phyloP scores from a whole-genome alignment of 1,140 invertebrate genomes.

The Drosophila carrolli region DNA sequence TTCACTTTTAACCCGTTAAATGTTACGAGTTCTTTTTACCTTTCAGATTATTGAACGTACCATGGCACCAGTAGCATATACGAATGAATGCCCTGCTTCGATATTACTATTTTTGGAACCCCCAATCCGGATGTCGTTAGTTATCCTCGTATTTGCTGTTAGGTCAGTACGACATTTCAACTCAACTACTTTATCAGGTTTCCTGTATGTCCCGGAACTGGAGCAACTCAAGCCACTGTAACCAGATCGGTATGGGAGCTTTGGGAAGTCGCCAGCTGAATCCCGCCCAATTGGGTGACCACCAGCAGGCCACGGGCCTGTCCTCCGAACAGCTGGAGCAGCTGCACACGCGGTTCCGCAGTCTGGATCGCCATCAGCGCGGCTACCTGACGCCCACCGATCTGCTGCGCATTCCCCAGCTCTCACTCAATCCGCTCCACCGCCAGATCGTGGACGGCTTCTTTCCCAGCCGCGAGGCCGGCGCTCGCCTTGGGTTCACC shows the following conservation, averaged over 20 bases:
- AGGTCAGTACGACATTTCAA: background rate
- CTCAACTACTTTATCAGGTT: background rate
- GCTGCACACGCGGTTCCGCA: slow-evolving; percentile 43
- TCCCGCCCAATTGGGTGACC: slow-evolving; percentile 9
- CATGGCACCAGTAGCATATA: no score
- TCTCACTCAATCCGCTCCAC: slow-evolving; percentile 52
- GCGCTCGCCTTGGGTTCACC: slow-evolving; percentile 36
- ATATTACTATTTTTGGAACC: no score
- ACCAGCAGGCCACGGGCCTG: slow-evolving; percentile 29
- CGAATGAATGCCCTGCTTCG: no score
- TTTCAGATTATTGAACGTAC: no score
- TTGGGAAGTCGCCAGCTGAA: slow-evolving; percentile 27
- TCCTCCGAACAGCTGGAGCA: slow-evolving; percentile 42
- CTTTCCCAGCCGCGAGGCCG: slow-evolving; percentile 16
- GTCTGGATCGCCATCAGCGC: slow-evolving; percentile 42
- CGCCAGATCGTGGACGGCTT: slow-evolving; percentile 60
- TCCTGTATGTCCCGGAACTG: background rate
- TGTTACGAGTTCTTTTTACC: no score
- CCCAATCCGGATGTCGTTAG: background rate
- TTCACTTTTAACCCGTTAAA: no score
- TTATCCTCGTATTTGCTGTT: background rate
- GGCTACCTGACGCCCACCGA: slow-evolving; percentile 66
- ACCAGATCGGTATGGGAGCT: slow-evolving; percentile 7
- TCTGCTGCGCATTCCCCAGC: slow-evolving; percentile 60
- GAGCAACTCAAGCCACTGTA: background rate